These are phyloP conservation scores for Calosoma granatense DNA, from an alignment of 1,140 invertebrate genomes.

Conservation along the genomic window DNA sequence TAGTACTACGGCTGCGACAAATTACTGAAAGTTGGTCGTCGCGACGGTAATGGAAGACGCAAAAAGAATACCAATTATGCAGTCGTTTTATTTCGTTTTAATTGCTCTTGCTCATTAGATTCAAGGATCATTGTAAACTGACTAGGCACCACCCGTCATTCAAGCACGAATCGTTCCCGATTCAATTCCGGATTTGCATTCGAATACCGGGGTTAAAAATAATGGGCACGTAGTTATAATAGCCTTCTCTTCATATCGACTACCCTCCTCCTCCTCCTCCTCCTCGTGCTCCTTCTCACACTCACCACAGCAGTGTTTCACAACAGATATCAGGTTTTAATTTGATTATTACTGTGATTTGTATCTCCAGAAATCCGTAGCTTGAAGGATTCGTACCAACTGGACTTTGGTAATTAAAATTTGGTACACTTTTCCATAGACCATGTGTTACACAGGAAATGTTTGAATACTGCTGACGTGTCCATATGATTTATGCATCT, in stretches of 20 bases:
- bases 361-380: not conserved
- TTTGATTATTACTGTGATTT: not conserved
- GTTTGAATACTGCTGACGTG: not conserved
- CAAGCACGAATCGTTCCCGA: not conserved
- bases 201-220: conserved; percentile 1
- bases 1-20: conserved; percentile 1
- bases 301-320: not conserved
- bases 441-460: too few relatives aligned
- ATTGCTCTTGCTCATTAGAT: conserved; percentile 6
- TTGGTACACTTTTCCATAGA: too few relatives aligned
- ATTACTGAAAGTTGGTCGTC: conserved; percentile 8
- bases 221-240: conserved; percentile 6
- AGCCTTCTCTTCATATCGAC: not conserved
- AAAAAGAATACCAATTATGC: conserved; percentile 8
- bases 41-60: not conserved
- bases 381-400: not conserved
- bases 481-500: not conserved
- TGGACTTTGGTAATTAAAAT: not conserved
- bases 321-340: not conserved
- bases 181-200: not conserved
- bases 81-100: conserved; percentile 1
- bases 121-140: not conserved
- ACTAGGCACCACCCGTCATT: not conserved
- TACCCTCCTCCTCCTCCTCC: not conserved
- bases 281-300: not conserved